Percentiles rank a stretch among this genome's conserved stretches.
Conservation (phyloP, 2,113 vertebrate species). For the Oryzias woworae region DNA sequence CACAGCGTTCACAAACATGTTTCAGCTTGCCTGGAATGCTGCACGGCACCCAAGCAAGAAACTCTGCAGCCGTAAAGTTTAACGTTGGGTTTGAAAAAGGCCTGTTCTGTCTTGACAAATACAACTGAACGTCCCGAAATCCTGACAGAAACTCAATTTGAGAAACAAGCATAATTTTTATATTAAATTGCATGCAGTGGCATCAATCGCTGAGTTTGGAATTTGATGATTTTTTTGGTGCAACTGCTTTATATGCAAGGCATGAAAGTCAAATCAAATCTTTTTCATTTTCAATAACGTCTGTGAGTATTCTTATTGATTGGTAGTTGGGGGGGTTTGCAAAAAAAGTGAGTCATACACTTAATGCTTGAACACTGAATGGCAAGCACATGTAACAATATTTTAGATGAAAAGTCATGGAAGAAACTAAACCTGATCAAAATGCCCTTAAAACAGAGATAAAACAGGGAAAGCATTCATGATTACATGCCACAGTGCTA, state of each 20-base stretch:
- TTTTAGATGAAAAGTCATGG: too few species aligned
- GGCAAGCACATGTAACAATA: too few species aligned
- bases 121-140: neutral
- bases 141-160: conserved; percentile 10
- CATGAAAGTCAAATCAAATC: too few species aligned
- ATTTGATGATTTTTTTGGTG: too few species aligned
- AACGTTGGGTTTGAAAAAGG: conserved; percentile 9
- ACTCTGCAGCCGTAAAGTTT: conserved; percentile 9
- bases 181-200: neutral
- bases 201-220: conserved; percentile 1
- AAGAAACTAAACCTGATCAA: neutral
- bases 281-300: too few species aligned
- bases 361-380: too few species aligned
- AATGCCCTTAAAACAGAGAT: neutral
- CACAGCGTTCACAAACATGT: conserved; percentile 36
- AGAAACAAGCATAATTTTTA: neutral
- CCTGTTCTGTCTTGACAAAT: neutral
- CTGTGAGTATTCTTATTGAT: too few species aligned
- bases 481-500: too few species aligned
- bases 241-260: too few species aligned
- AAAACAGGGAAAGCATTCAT: too few species aligned
- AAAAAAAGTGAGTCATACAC: too few species aligned
- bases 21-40: conserved; percentile 65
- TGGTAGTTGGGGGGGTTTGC: too few species aligned
- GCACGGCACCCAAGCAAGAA: conserved; percentile 28